Evolutionary conservation across 2,113 vertebrate species (phyloP), one percentile per base, ranked within the genome.

Genomic region (Xenopus borealis): DNA sequence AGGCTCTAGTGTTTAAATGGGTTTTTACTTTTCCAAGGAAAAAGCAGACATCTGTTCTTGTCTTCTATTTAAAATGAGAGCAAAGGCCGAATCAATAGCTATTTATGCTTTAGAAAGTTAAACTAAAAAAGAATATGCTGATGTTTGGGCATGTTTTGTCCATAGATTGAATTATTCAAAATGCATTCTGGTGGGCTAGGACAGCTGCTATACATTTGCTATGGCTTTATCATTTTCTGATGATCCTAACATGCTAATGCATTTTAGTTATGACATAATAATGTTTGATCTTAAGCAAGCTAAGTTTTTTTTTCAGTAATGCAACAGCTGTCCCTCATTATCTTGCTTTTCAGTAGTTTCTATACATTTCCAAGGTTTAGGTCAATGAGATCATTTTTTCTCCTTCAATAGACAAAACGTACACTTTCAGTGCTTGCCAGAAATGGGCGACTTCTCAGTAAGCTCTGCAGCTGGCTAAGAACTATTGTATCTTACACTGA

Each of bases 131-230:
- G 57, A 55, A 71, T 71, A 30, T 63, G 70, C 58, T 72, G 59
- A 72, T 62, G 70, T 72, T 72, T 52, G 50, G 58, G 45, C 45
- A 63, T 62, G 70, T 72, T 71, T 72, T 71, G 70, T 72, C 70
- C 70, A 50, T 20, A 19, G 7, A 62, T 47, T 62, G 70, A 62
- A 62, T 72, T 50, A 72, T 72, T 72, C 58, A 72, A 62, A 45
- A 45, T 62, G 70, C 70, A 62, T 72, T 72, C 45, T 62, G 45
- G 59, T 61, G 12, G 70, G 58, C 4, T 23, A 44, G 59, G 20
- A 72, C 44, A 50, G 12, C 57, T 62, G 57, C 57, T 62, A 52
- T 72, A 62, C 45, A 62, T 72, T 72, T 72, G 59, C 44, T 50
- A 44, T 62, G 59, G 59, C 61, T 72, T 72, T 47, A 62, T 71